Conservation (phyloP, 2,113 vertebrate genomes). For the Ardeotis arabs region DNA sequence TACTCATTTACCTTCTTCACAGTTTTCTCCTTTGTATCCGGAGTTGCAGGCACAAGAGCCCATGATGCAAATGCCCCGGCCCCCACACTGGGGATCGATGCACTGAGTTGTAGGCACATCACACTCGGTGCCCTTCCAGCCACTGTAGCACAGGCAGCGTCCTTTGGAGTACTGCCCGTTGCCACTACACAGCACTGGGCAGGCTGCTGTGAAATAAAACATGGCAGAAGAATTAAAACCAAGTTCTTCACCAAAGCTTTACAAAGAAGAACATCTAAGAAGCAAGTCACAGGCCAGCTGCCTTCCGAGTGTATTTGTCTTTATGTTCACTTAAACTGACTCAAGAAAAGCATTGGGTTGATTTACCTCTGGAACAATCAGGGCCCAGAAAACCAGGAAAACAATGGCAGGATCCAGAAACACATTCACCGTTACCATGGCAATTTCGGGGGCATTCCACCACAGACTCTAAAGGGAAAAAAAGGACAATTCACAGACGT, state of each 20-base stretch:
- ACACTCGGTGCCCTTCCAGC: constrained; percentile 97
- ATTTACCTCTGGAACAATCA: constrained; percentile 94
- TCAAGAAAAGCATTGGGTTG: constrained; percentile 12
- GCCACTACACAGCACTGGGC: constrained; percentile 93
- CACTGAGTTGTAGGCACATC: constrained; percentile 91
- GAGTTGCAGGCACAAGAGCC: constrained; percentile 94
- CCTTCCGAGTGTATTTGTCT: not conserved
- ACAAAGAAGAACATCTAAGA: not conserved
- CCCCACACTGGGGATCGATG: constrained; percentile 89
- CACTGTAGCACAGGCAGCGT: constrained; percentile 95
- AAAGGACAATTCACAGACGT: constrained; percentile 14
- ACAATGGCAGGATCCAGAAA: constrained; percentile 96
- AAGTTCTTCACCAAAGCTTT: not conserved
- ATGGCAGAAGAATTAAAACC: constrained; percentile 23
- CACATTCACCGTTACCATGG: constrained; percentile 96
- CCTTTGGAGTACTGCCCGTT: constrained; percentile 97
- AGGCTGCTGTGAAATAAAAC: constrained; percentile 85
- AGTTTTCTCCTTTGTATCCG: constrained; percentile 92
- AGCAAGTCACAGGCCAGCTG: not conserved
- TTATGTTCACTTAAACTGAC: not conserved
- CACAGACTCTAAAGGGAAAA: constrained; percentile 86
- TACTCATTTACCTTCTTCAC: constrained; percentile 89
- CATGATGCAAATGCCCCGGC: constrained; percentile 92
- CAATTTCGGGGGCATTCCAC: constrained; percentile 97
- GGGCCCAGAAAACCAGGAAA: constrained; percentile 97